phyloP scores from a whole-genome alignment of 2,113 vertebrate species.

The Paradoxurus hermaphroditus region DNA sequence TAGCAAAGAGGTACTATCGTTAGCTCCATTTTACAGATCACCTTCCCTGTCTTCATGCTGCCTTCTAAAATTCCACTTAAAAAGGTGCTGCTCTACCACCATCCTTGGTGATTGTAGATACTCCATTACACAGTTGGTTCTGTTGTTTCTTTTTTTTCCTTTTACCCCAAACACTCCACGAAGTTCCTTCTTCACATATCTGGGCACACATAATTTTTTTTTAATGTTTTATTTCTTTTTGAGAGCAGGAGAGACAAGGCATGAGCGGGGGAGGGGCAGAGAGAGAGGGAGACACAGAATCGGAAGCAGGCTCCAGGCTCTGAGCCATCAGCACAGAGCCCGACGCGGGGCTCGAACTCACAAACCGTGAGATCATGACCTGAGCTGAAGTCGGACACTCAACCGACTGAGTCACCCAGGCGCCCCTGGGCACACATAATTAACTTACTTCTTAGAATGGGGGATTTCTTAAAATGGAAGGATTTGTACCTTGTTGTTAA shows the following conservation, averaged over 20 bases:
- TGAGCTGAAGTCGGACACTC: no score
- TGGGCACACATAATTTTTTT: background rate
- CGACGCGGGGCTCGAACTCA: no score
- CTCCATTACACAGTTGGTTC: background rate
- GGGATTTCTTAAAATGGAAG: background rate
- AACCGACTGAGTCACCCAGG: no score
- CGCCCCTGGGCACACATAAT: no score
- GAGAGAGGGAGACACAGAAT: no score
- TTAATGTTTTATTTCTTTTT: no score
- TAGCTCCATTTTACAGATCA: background rate
- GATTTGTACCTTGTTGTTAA: background rate
- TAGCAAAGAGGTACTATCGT: accelerated
- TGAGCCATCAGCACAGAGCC: no score
- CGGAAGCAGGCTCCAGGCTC: no score
- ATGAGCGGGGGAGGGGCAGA: no score
- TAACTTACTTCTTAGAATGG: background rate
- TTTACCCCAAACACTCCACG: background rate
- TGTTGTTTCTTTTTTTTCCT: background rate
- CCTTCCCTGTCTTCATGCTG: background rate
- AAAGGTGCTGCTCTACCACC: no score
- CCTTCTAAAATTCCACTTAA: background rate
- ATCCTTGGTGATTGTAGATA: background rate
- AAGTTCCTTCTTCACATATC: background rate
- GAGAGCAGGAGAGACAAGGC: no score
- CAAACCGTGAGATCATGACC: no score